Conservation (phyloP, 2,797 vertebrate species). For the Lepus townsendii region DNA sequence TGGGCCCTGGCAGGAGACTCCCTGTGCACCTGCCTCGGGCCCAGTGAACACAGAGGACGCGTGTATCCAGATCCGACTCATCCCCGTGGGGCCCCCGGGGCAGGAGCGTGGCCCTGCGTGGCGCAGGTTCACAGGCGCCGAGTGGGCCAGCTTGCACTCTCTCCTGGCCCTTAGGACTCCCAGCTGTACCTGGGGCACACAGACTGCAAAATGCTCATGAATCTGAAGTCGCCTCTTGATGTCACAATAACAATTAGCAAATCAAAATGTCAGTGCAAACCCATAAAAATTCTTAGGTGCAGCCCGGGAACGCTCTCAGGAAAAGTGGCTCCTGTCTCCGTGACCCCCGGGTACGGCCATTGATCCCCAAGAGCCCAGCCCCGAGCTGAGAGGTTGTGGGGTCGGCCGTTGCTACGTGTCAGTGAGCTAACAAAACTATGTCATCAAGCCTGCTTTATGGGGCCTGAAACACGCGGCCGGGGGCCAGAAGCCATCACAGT, state of each 20-base stretch:
- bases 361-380: background rate
- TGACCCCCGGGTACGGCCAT: background rate
- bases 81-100: rapidly evolving
- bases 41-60: background rate
- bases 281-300: slow-evolving; percentile 79
- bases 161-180: slow-evolving; percentile 65
- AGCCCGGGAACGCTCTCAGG: slow-evolving; percentile 64
- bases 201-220: slow-evolving; percentile 81
- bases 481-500: background rate
- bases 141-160: background rate
- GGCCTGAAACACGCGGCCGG: background rate
- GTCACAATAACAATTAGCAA: slow-evolving; percentile 86
- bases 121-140: background rate
- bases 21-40: background rate
- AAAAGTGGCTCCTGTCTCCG: slow-evolving; percentile 65
- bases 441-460: slow-evolving; percentile 70
- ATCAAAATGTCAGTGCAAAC: slow-evolving; percentile 85
- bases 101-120: background rate
- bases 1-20: rapidly evolving
- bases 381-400: background rate
- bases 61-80: too few species aligned
- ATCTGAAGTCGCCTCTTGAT: slow-evolving; percentile 79
- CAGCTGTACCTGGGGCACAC: slow-evolving; percentile 75
- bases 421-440: slow-evolving; percentile 35
- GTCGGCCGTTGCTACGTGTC: background rate